Base-by-base conservation (phyloP, 2,113 vertebrate genomes). In the Spheniscus mendiculus region DNA sequence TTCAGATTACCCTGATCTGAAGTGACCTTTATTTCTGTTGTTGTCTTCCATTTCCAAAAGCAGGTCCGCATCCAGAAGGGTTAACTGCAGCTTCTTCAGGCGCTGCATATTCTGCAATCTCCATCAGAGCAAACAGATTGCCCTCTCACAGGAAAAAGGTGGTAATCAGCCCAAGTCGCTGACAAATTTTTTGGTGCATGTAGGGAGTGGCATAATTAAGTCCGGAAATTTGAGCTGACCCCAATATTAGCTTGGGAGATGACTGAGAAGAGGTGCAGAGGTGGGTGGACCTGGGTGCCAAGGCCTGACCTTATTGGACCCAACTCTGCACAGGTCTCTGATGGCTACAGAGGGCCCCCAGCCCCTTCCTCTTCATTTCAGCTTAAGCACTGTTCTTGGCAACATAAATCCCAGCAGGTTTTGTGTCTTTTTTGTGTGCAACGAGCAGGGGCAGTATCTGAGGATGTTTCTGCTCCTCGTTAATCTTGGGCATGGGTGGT, bases 121-220 rank as follows among this genome's bases (percentile, higher is more conserved):
- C 67, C 65, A 23, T 63, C 25, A 42, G 20, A 61, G 42, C n/a
- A 58, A 83, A 53, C 30, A 83, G 56, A 44, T 11, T 4, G 0
- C 32, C 44, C 29, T 62, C 14, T 66, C 42, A 50, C 59, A 78
- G 91, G 83, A 69, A 66, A 90, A 34, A 84, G 77, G 42, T 7
- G 72, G 52, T n/a, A 50, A 76, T 71, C 77, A 87, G 69, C n/a
- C 50, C 44, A 63, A 71, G 59, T 3, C 9, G 2, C 63, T 74
- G 59, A 61, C 5, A 6, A 27, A 34, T 53, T 45, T 59, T 70
- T 50, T 19, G 12, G 47, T 49, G 40, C 0, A 0, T 22, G 23
- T n/a, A 92, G 59, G 59, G 50, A 87, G 94, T 72, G 79, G 84
- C 0, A 0, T 74, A 93, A 94, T 69, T 87, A 89, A 55, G 50